Conservation (phyloP, 2,888 invertebrate species). For the Athripsodes cinereus region DNA sequence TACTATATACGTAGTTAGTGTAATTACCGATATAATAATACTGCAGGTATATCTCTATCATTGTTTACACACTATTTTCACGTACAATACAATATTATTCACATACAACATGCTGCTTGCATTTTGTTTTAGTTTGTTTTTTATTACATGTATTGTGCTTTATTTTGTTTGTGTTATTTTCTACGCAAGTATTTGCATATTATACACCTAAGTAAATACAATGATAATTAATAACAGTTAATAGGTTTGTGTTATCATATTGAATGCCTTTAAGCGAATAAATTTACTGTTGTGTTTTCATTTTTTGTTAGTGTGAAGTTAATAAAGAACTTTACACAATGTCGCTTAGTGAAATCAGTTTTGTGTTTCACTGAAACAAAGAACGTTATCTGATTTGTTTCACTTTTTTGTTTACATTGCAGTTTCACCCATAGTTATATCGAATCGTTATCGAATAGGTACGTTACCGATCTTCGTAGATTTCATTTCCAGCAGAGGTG, state of each 20-base stretch:
- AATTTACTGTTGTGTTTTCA: neutral
- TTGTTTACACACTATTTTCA: neutral
- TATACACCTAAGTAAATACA: neutral
- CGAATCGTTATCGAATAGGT: too few relatives aligned
- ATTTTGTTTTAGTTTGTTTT: too few relatives aligned
- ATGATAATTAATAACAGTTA: neutral
- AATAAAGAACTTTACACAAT: neutral
- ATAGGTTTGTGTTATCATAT: too few relatives aligned
- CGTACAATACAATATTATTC: too few relatives aligned
- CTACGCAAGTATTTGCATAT: neutral
- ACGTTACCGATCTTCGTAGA: too few relatives aligned
- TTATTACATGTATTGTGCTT: too few relatives aligned
- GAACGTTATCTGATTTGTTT: neutral
- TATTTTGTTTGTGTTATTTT: neutral
- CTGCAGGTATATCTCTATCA: neutral
- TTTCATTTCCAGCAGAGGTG: too few relatives aligned
- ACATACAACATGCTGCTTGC: too few relatives aligned
- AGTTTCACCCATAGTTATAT: too few relatives aligned
- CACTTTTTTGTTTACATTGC: too few relatives aligned
- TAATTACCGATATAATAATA: neutral
- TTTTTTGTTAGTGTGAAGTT: neutral
- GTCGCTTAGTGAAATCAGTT: neutral
- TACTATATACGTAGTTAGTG: too few relatives aligned
- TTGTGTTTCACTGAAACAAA: neutral
- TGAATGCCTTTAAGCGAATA: neutral